Evolutionary conservation across 2,888 invertebrate genomes (phyloP), one percentile per base, ranked within the genome.

Genomic region (Dusona sp.): DNA sequence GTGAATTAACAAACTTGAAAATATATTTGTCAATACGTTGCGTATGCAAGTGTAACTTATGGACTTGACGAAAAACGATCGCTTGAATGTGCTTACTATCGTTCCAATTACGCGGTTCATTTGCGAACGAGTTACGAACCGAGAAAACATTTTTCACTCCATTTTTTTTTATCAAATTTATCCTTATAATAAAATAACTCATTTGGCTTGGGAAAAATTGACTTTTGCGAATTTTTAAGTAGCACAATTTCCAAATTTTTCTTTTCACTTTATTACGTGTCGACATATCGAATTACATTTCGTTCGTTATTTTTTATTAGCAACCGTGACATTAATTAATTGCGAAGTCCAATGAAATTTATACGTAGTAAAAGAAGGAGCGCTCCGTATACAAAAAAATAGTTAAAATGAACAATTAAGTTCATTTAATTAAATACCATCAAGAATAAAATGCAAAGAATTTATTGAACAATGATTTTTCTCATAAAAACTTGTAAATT

Each of bases 91-190:
- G 38, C 16, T 29, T 42, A 16, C 74, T 42, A 29, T 61, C 74
- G 61, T 74, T 74, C 61, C 74, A 74, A 74, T 74, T 74, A 74
- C 42, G 16, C 61, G 74, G 36, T 54, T 45, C 48, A 48, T 70
- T 45, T 54, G 48, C 54, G 36, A 19, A 13, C 54, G 54, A 73
- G n/a, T 73, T 73, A 73, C 36, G 22, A 54, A 73, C 73, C 11
- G 36, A 36, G 74, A 61, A 29, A 42, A 74, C 36, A 61, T 36
- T 22, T 57, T 54, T 73, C 38, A 8, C 9, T 36, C 2, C 36
- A 51, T 54, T 73, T 36, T 42, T 38, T 33, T 57, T 38, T 13
- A 22, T 9, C 36, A 19, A 22, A 36, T 57, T 42, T 42, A 61
- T 61, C 11, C 33, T 22, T 11, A 16, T n/a, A 33, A 54, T 73